Evolutionary conservation across 1,140 invertebrate species (phyloP).

Genomic region (Leucophenga varia): DNA sequence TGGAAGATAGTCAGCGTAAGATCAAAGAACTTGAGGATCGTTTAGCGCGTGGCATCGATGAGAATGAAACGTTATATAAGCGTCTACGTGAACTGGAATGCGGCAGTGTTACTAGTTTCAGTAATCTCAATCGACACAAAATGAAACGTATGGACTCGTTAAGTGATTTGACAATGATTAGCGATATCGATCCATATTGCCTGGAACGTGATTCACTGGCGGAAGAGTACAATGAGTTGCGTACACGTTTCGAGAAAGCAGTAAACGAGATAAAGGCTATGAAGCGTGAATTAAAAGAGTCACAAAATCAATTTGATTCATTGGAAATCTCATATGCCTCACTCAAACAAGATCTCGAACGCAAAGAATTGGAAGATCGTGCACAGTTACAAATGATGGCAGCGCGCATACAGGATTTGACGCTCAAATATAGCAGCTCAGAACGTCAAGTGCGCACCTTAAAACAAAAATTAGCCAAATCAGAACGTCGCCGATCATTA

Average conservation of each 20-base stretch:
- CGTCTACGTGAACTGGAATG: constrained; percentile 71
- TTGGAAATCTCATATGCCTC: constrained; percentile 75
- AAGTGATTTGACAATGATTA: constrained; percentile 78
- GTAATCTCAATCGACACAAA: constrained; percentile 53
- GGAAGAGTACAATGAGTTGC: constrained; percentile 77
- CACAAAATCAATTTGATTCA: constrained; percentile 76
- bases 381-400: constrained; percentile 78
- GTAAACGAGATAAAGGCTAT: constrained; percentile 79
- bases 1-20: constrained; percentile 45
- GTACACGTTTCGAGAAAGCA: constrained; percentile 76
- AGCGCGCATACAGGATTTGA: constrained; percentile 80
- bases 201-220: constrained; percentile 76
- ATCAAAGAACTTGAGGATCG: constrained; percentile 57
- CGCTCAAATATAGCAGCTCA: constrained; percentile 75
- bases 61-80: constrained; percentile 73
- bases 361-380: constrained; percentile 69
- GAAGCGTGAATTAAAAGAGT: constrained; percentile 78
- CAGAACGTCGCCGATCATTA: constrained; percentile 76
- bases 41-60: constrained; percentile 69
- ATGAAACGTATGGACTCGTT: constrained; percentile 75
- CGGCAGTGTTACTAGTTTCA: constrained; percentile 58
- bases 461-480: constrained; percentile 77
- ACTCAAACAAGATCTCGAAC: constrained; percentile 70
- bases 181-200: constrained; percentile 72
- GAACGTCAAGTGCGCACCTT: constrained; percentile 78